These are phyloP conservation scores for Festucalex cinctus DNA, from an alignment of 2,113 vertebrate species.

Conservation along the genomic window DNA sequence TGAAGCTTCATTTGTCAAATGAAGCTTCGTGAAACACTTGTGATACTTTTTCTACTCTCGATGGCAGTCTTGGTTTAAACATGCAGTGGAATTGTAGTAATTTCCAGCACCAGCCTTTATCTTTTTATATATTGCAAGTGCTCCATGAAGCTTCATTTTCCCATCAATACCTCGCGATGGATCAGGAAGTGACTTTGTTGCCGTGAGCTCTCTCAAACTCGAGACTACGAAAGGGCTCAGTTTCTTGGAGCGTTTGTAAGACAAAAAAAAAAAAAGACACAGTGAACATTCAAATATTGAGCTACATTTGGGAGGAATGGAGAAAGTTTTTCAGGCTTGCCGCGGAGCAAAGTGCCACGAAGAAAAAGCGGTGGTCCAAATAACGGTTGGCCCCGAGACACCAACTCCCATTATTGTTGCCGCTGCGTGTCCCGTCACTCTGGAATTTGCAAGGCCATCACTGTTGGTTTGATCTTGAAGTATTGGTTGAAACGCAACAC, in stretches of 20 bases:
- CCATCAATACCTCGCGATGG: no score
- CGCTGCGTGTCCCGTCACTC: constrained; percentile 66
- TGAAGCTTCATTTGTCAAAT: no score
- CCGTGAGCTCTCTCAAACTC: constrained; percentile 2
- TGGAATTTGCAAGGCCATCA: constrained; percentile 81
- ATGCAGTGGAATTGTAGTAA: no score
- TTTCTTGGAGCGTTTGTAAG: constrained; percentile 10
- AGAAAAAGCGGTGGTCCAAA: constrained; percentile 14
- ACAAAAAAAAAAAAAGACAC: constrained; percentile 19
- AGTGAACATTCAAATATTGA: constrained; percentile 1
- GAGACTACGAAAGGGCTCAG: constrained; percentile 1
- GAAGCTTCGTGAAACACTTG: no score
- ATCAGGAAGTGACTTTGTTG: not conserved
- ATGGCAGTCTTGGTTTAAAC: no score
- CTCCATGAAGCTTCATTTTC: no score
- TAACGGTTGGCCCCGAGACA: not conserved
- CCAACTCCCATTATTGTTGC: constrained; percentile 32
- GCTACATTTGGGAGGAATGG: constrained; percentile 36
- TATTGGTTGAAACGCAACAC: constrained; percentile 92
- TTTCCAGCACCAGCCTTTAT: no score
- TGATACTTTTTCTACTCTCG: no score
- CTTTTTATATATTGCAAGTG: no score
- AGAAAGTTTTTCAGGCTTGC: constrained; percentile 29
- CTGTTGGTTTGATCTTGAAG: constrained; percentile 91
- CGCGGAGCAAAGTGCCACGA: constrained; percentile 21